phyloP scores from a whole-genome alignment of 1,140 invertebrate genomes.

The Saccostrea echinata region DNA sequence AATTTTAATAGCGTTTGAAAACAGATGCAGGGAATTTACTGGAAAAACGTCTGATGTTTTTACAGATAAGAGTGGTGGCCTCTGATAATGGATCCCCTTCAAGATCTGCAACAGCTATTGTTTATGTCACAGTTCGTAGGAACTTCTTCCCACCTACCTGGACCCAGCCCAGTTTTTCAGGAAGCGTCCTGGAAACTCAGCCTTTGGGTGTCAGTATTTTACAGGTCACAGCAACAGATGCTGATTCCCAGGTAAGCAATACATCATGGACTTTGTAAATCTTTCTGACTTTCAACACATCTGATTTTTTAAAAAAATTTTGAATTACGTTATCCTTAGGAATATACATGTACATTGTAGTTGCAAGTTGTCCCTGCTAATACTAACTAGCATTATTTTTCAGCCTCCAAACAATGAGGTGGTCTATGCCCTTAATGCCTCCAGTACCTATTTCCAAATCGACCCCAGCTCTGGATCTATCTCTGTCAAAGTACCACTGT shows the following conservation, averaged over 20 bases:
- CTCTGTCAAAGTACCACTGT: slow-evolving; percentile 19
- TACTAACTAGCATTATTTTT: background rate
- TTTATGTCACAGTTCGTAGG: slow-evolving; percentile 62
- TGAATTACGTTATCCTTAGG: background rate
- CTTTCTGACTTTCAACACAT: too few relatives aligned
- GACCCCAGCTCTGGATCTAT: slow-evolving; percentile 38
- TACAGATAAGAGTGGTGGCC: slow-evolving; percentile 63
- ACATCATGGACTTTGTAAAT: background rate
- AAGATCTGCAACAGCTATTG: slow-evolving; percentile 54
- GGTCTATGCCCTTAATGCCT: background rate
- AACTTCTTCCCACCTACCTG: slow-evolving; percentile 65
- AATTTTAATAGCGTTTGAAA: background rate
- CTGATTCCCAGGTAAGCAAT: slow-evolving; percentile 55
- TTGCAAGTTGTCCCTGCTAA: background rate
- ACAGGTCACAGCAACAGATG: background rate
- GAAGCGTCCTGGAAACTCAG: slow-evolving; percentile 56
- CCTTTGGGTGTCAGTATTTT: slow-evolving; percentile 49
- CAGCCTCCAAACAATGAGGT: slow-evolving; percentile 46
- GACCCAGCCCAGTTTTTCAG: slow-evolving; percentile 12
- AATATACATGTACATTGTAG: background rate
- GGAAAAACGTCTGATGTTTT: background rate
- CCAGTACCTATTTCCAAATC: slow-evolving; percentile 32
- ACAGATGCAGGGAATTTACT: background rate
- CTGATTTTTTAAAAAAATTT: too few relatives aligned
- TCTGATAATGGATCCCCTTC: slow-evolving; percentile 62